Percentiles rank a stretch among this genome's conserved stretches.
Evolutionary conservation across 1,140 invertebrate genomes (phyloP).

Genomic region (Aphelinus certus): DNA sequence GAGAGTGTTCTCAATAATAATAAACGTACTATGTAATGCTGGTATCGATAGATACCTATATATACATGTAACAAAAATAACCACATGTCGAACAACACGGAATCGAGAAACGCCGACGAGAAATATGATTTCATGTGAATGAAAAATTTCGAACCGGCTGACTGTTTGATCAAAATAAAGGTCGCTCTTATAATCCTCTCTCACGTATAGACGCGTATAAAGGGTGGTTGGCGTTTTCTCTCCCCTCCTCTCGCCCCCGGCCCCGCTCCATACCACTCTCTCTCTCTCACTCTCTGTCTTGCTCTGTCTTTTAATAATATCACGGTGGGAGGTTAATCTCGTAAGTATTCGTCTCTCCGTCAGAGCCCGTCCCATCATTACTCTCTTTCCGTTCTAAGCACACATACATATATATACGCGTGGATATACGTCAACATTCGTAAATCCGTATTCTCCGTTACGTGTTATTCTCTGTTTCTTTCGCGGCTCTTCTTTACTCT

Average conservation of each 20-base stretch:
- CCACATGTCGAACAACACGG: too few relatives aligned
- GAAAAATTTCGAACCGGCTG: too few relatives aligned
- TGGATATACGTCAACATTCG: slow-evolving; percentile 32
- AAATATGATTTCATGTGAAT: too few relatives aligned
- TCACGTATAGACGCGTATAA: neutral
- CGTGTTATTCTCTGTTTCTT: slow-evolving; percentile 24
- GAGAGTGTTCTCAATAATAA: too few relatives aligned
- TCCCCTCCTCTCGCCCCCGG: neutral
- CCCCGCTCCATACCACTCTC: neutral
- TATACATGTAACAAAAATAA: too few relatives aligned
- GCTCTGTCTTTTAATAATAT: slow-evolving; percentile 42
- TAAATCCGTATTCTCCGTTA: slow-evolving; percentile 37
- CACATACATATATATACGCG: slow-evolving; percentile 11
- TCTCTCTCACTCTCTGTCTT: slow-evolving; percentile 14
- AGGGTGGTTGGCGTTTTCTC: neutral
- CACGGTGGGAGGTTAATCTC: slow-evolving; percentile 42
- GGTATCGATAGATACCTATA: too few relatives aligned
- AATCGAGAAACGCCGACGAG: too few relatives aligned
- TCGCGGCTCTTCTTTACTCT: slow-evolving; percentile 31
- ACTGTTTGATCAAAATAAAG: slow-evolving; percentile 33
- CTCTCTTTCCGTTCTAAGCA: slow-evolving; percentile 37
- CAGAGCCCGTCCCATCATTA: slow-evolving; percentile 25
- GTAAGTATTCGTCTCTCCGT: slow-evolving; percentile 34
- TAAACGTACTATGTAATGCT: too few relatives aligned
- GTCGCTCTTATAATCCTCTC: slow-evolving; percentile 20